phyloP scores from a whole-genome alignment of 2,113 vertebrate species.

The Silurus meridionalis region DNA sequence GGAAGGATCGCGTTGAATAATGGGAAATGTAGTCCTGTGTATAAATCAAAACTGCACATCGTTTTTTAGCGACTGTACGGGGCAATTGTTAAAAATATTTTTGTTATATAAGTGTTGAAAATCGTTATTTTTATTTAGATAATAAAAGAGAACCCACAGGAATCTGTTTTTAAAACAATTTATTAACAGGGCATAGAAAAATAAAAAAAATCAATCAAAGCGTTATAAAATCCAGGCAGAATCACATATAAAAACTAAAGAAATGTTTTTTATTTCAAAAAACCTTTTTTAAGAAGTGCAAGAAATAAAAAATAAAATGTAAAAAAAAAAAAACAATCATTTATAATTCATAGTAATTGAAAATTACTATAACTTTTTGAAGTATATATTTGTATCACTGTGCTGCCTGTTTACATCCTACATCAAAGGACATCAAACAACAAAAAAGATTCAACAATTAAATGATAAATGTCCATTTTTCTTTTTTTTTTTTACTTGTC shows the following conservation, averaged over 20 bases:
- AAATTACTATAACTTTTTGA: neutral
- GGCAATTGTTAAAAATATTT: too few relatives aligned
- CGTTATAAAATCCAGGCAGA: neutral
- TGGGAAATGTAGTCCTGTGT: neutral
- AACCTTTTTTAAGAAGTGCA: neutral
- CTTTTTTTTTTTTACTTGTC: neutral
- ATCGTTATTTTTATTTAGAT: too few relatives aligned
- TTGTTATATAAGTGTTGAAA: too few relatives aligned
- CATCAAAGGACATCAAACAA: neutral
- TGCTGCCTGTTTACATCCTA: neutral
- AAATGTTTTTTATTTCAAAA: too few relatives aligned
- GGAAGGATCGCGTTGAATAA: neutral
- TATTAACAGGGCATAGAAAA: too few relatives aligned
- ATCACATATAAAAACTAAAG: neutral
- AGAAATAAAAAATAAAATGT: neutral
- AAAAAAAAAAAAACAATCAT: neutral
- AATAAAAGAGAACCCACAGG: too few relatives aligned
- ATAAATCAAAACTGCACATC: neutral
- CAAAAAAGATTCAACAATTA: neutral
- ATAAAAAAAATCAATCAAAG: neutral
- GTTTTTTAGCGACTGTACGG: neutral
- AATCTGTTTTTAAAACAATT: too few relatives aligned
- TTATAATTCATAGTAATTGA: neutral
- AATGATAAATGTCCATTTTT: neutral
- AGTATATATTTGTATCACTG: neutral